phyloP scores from a whole-genome alignment of 1,140 invertebrate genomes.

The Eumaeus atala region DNA sequence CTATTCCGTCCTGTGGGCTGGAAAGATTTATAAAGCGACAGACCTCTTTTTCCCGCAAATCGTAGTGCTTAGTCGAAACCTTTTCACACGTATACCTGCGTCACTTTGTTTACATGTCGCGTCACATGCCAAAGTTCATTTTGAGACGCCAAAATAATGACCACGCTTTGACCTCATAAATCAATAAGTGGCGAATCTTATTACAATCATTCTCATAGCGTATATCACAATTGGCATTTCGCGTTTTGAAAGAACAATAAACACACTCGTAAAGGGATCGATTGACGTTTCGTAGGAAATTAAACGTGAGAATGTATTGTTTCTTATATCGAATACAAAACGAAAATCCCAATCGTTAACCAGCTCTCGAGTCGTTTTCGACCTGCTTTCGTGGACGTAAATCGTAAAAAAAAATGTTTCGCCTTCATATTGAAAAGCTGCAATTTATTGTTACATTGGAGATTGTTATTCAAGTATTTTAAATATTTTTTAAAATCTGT shows the following conservation, averaged over 20 bases:
- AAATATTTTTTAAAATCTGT: conserved; percentile 18
- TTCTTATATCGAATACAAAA: conserved; percentile 65
- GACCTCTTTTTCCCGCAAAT: too few species aligned
- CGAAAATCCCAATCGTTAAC: conserved; percentile 57
- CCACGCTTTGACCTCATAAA: too few species aligned
- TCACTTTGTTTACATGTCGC: too few species aligned
- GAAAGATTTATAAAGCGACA: too few species aligned
- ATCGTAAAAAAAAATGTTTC: conserved; percentile 34
- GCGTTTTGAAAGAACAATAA: conserved; percentile 65
- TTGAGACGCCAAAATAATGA: too few species aligned
- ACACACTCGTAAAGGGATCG: conserved; percentile 71
- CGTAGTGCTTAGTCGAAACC: too few species aligned
- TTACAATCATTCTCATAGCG: conserved; percentile 22
- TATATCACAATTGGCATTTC: conserved; percentile 57
- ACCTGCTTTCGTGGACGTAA: conserved; percentile 60
- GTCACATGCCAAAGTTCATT: too few species aligned
- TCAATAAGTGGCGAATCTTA: conserved; percentile 13
- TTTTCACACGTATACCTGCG: too few species aligned
- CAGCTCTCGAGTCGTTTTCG: conserved; percentile 66
- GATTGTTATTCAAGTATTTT: conserved; percentile 14
- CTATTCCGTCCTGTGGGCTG: too few species aligned
- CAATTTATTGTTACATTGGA: conserved; percentile 14
- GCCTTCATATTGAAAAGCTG: conserved; percentile 18
- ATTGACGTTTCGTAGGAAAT: conserved; percentile 68
- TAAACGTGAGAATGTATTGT: conserved; percentile 73